A percentile compares a stretch with the other conserved stretches of the same genome.
phyloP scores from a whole-genome alignment of 1,140 invertebrate genomes.

The Ostrea denselamellosa region DNA sequence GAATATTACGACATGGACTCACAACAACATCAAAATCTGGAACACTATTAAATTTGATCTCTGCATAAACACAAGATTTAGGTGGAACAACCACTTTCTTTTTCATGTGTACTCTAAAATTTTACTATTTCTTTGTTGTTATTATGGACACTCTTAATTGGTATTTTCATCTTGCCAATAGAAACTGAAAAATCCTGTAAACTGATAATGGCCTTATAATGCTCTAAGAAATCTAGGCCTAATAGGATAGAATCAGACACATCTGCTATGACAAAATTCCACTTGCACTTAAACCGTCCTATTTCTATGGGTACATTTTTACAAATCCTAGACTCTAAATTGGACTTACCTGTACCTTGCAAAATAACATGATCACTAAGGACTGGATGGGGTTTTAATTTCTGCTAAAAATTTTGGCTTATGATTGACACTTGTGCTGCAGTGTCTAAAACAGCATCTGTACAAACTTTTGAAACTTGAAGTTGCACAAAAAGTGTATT shows the following conservation, averaged over 20 bases:
- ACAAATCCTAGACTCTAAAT: background rate
- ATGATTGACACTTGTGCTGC: constrained; percentile 50
- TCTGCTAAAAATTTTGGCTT: background rate
- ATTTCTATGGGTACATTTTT: background rate
- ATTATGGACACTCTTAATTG: background rate
- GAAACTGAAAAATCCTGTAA: constrained; percentile 9
- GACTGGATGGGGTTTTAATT: background rate
- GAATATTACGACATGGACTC: background rate
- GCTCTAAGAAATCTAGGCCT: constrained; percentile 42
- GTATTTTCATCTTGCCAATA: background rate
- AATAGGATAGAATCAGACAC: constrained; percentile 22
- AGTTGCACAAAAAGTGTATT: constrained; percentile 15
- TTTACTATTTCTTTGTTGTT: background rate
- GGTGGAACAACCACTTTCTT: constrained; percentile 29
- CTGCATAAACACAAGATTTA: background rate
- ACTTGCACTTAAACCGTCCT: background rate
- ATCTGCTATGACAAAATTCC: constrained; percentile 23
- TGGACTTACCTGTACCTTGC: background rate
- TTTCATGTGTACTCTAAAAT: background rate
- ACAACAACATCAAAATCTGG: background rate
- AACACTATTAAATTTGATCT: background rate
- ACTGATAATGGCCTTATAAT: background rate
- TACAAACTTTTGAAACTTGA: background rate
- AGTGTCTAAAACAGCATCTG: constrained; percentile 47
- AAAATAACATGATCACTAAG: background rate